A percentile compares a stretch with the other conserved stretches of the same genome.
These are phyloP conservation scores for Harpagoxenus sublaevis DNA, from an alignment of 2,888 invertebrate species.

Conservation along the genomic window DNA sequence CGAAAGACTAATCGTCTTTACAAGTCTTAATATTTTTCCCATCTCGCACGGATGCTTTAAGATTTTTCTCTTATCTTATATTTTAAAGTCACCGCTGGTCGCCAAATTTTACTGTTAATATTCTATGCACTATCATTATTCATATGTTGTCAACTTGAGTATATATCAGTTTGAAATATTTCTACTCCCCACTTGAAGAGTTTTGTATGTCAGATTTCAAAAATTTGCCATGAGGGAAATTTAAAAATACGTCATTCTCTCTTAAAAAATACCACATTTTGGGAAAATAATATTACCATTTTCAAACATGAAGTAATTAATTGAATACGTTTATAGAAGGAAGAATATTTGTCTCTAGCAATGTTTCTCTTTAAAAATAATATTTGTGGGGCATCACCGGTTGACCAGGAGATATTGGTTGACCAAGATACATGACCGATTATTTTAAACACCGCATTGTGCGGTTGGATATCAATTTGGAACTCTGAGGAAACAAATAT, in stretches of 20 bases:
- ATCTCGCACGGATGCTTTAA: background rate
- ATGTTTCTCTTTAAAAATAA: background rate
- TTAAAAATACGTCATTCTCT: background rate
- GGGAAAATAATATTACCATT: background rate
- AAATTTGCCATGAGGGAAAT: background rate
- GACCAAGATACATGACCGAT: background rate
- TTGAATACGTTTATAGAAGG: background rate
- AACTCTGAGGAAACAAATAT: background rate
- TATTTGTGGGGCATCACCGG: background rate
- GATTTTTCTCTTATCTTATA: slow-evolving; percentile 6
- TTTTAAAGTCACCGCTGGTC: background rate
- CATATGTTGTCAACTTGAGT: slow-evolving; percentile 15
- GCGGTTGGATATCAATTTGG: background rate
- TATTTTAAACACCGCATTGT: background rate
- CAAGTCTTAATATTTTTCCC: background rate
- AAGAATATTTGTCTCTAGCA: background rate
- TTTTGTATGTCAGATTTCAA: background rate
- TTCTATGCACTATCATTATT: slow-evolving; percentile 23
- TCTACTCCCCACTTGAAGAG: background rate
- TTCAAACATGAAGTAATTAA: background rate
- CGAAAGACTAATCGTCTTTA: background rate
- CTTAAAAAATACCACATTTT: background rate
- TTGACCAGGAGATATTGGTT: background rate
- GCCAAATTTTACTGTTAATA: background rate
- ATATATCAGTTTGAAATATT: slow-evolving; percentile 19